Conservation (phyloP, 2,888 invertebrate species). For the Habroteleia sp. region DNA sequence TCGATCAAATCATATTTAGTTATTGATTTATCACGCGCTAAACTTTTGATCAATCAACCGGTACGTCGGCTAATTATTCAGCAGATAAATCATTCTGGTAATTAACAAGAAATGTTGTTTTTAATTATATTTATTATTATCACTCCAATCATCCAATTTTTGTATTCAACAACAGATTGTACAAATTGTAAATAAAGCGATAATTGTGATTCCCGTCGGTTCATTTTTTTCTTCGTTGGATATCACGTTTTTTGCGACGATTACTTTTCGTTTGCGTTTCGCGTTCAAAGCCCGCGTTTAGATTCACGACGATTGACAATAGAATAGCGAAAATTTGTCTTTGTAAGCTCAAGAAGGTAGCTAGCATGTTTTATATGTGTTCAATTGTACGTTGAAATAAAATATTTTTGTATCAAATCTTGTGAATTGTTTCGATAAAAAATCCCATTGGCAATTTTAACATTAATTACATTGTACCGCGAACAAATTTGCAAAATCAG, state of each 20-base stretch:
- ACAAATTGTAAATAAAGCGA: constrained; percentile 27
- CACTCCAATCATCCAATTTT: background rate
- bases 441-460: too few relatives aligned
- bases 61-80: too few relatives aligned
- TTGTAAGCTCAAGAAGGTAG: constrained; percentile 7
- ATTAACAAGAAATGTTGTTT: background rate
- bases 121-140: constrained; percentile 1
- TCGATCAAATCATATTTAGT: too few relatives aligned
- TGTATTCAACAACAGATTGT: constrained; percentile 8
- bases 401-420: constrained; percentile 51
- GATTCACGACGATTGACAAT: background rate
- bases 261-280: background rate
- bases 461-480: too few relatives aligned
- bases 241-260: too few relatives aligned
- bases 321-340: background rate
- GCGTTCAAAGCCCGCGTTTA: background rate
- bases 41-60: too few relatives aligned
- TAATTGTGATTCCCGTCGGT: background rate
- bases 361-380: constrained; percentile 36
- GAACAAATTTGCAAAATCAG: too few relatives aligned
- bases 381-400: constrained; percentile 50
- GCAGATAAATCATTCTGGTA: constrained; percentile 12
- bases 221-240: background rate
- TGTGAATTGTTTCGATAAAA: too few relatives aligned
- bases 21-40: too few relatives aligned